Conservation (phyloP, 1,140 invertebrate species). For the Monochamus saltuarius region DNA sequence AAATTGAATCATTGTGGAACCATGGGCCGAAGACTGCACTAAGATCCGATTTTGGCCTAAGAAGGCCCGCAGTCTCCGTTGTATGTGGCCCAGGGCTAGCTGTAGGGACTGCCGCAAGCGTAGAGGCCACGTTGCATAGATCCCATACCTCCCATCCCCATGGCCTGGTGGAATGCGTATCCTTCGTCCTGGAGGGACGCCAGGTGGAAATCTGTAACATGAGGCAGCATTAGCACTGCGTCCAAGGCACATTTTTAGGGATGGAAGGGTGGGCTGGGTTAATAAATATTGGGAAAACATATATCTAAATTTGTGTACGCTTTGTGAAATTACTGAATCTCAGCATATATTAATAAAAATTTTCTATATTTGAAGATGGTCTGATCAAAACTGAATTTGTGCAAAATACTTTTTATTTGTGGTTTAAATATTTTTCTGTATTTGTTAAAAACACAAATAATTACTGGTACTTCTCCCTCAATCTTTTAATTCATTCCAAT, state of each 20-base stretch:
- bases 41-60: slow-evolving; percentile 47
- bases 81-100: slow-evolving; percentile 54
- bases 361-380: too few species aligned
- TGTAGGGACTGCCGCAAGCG: slow-evolving; percentile 54
- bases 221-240: neutral
- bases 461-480: too few species aligned
- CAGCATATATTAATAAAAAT: too few species aligned
- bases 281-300: neutral
- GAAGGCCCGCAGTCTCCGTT: slow-evolving; percentile 54
- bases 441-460: too few species aligned
- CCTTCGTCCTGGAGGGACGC: slow-evolving; percentile 55
- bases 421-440: too few species aligned
- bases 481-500: too few species aligned
- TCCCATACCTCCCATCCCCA: slow-evolving; percentile 54
- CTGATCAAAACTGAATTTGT: too few species aligned
- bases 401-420: too few species aligned
- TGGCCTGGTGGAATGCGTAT: slow-evolving; percentile 55
- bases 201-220: slow-evolving; percentile 55
- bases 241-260: slow-evolving; percentile 9
- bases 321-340: too few species aligned
- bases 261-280: slow-evolving; percentile 8
- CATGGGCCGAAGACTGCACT: slow-evolving; percentile 47
- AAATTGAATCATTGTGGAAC: slow-evolving; percentile 36
- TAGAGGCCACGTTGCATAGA: slow-evolving; percentile 55
- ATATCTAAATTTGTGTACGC: neutral